Conservation (phyloP, 2,888 invertebrate species). For the Coelopa pilipes region DNA sequence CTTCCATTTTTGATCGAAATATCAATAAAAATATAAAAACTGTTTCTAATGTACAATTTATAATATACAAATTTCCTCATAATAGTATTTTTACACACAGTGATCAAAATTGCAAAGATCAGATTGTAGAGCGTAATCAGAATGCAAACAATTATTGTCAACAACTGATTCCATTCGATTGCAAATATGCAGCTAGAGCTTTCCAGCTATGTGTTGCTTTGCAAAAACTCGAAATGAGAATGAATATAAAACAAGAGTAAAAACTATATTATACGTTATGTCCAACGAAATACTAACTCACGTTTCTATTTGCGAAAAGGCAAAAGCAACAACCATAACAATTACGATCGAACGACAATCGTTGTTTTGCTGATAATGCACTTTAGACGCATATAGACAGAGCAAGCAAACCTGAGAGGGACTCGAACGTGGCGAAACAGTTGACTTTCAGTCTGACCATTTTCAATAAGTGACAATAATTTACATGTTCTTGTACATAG, state of each 20-base stretch:
- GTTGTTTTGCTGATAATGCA: slow-evolving; percentile 20
- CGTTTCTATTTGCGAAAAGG: slow-evolving; percentile 8
- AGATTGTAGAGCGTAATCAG: background rate
- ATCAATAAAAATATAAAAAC: background rate
- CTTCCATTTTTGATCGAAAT: background rate
- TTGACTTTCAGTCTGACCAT: background rate
- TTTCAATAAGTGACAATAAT: slow-evolving; percentile 8
- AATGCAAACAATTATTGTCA: slow-evolving; percentile 19
- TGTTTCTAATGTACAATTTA: background rate
- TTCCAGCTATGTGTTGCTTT: background rate
- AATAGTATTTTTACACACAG: background rate
- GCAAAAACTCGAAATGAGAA: background rate
- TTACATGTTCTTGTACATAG: background rate
- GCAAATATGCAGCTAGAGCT: background rate
- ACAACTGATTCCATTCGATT: slow-evolving; percentile 6
- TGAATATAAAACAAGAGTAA: background rate
- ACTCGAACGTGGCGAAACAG: background rate
- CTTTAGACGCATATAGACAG: slow-evolving; percentile 9
- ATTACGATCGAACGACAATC: slow-evolving; percentile 7
- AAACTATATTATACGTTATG: background rate
- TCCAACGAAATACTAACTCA: slow-evolving; percentile 1
- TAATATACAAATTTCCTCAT: background rate
- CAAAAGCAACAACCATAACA: background rate
- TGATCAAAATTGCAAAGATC: background rate
- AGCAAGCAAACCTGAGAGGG: background rate